Percentiles rank a stretch among this genome's conserved stretches.
Conservation (phyloP, 2,888 invertebrate genomes). For the Apamea crenata region DNA sequence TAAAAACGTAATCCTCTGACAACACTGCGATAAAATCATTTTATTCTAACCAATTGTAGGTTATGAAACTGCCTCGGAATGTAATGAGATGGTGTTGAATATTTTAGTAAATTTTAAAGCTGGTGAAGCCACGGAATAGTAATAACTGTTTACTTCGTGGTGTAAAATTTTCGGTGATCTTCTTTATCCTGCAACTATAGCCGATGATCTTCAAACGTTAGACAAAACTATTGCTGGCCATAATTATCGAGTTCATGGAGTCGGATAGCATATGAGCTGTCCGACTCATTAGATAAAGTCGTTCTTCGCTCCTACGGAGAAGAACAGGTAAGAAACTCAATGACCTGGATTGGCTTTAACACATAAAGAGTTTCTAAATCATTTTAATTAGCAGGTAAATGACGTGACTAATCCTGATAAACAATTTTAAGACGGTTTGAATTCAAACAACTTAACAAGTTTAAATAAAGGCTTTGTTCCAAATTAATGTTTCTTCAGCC, state of each 20-base stretch:
- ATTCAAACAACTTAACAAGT: background rate
- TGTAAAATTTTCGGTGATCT: background rate
- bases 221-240: background rate
- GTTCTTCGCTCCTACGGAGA: too few species aligned
- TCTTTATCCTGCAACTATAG: background rate
- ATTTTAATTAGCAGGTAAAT: background rate
- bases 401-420: background rate
- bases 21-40: slow-evolving; percentile 80
- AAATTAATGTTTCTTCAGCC: background rate
- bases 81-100: background rate
- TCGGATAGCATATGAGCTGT: too few species aligned
- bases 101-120: background rate
- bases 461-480: background rate
- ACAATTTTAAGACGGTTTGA: background rate
- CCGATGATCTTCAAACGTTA: background rate
- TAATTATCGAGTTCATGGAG: background rate
- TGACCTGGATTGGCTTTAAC: background rate
- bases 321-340: background rate
- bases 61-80: slow-evolving; percentile 67
- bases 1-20: slow-evolving; percentile 74
- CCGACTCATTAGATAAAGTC: too few species aligned
- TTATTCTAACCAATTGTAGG: slow-evolving; percentile 65
- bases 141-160: background rate
- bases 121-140: background rate
- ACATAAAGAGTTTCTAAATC: background rate